These are phyloP conservation scores for Ctenomys sociabilis DNA, from an alignment of 2,113 vertebrate species.

Conservation along the genomic window DNA sequence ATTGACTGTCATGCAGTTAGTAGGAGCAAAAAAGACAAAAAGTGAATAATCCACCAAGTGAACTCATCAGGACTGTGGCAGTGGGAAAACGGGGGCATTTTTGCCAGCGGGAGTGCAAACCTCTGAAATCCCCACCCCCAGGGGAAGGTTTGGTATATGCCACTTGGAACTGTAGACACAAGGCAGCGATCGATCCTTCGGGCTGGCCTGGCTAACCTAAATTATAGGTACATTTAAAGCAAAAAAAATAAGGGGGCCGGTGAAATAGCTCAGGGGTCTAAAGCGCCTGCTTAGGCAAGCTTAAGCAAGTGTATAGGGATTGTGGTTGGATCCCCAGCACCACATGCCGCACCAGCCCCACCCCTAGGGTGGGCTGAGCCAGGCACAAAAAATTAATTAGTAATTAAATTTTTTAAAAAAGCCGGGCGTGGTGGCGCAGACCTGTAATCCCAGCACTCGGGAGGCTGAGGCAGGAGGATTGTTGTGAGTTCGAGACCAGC, in stretches of 20 bases:
- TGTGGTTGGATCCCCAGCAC: too few species aligned
- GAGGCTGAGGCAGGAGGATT: too few species aligned
- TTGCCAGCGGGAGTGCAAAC: background rate
- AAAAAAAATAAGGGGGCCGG: background rate
- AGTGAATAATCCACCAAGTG: background rate
- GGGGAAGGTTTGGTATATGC: background rate
- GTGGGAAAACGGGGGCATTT: background rate
- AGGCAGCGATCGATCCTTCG: slow-evolving; percentile 12
- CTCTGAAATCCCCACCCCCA: background rate
- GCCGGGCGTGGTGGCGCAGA: too few species aligned
- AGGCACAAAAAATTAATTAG: too few species aligned
- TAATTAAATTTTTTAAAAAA: too few species aligned
- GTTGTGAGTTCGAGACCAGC: too few species aligned
- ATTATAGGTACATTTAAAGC: background rate
- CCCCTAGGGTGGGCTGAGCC: too few species aligned
- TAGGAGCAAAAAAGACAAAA: background rate
- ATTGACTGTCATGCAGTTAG: background rate
- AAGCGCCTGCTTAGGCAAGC: too few species aligned
- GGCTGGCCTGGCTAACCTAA: slow-evolving; percentile 3
- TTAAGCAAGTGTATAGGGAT: too few species aligned
- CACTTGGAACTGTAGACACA: background rate
- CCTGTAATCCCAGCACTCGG: too few species aligned
- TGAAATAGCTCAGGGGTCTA: too few species aligned
- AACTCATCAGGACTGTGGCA: background rate
- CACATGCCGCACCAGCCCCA: too few species aligned